Base-by-base conservation (phyloP, 2,888 invertebrate genomes). In the Serripes groenlandicus region DNA sequence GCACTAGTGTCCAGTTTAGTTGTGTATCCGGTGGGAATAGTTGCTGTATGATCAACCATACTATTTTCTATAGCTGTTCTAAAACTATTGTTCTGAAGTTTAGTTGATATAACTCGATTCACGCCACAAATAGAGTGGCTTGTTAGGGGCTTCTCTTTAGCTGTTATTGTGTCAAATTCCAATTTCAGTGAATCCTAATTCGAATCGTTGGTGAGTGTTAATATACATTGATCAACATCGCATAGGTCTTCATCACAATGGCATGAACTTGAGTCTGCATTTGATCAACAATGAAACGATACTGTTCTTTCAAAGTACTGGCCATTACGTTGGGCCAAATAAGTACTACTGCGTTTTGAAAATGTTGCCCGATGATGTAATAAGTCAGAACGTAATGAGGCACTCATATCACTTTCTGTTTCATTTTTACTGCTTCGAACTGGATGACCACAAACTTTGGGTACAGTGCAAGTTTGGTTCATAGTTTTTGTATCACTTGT, bases 141-240 rank as follows among this genome's bases (percentile, higher is more conserved):
- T n/a, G n/a, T n/a, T n/a, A n/a, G n/a, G n/a, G n/a, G n/a, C n/a
- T n/a, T n/a, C n/a, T n/a, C n/a, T n/a, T n/a, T n/a, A n/a, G n/a
- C n/a, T 49, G 21, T 21, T 49, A 21, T 15, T 49, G 2, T 49
- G 21, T 2, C 18, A 49, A 21, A 21, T 5, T 49, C 49, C 15
- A 21, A 15, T 2, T 21, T 49, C 18, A 15, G 21, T 49, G 49
- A 49, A 1, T 21, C 49, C n/a, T n/a, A n/a, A 60, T 54, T 72
- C 18, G 32, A 56, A 49, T 73, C 78, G 21, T 73, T 73, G 3
- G 78, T 42, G 15, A 68, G 23, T 28, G 68, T 66, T 18, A 78
- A 42, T 15, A 68, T 78, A n/a, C 9, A 69, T n/a, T 69, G 52
- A 32, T 69, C 69, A 52, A 69, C 52, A 52, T 32, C 69, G 9